Conservation (phyloP, 2,797 vertebrate species). For the Anisognathus igniventris region DNA sequence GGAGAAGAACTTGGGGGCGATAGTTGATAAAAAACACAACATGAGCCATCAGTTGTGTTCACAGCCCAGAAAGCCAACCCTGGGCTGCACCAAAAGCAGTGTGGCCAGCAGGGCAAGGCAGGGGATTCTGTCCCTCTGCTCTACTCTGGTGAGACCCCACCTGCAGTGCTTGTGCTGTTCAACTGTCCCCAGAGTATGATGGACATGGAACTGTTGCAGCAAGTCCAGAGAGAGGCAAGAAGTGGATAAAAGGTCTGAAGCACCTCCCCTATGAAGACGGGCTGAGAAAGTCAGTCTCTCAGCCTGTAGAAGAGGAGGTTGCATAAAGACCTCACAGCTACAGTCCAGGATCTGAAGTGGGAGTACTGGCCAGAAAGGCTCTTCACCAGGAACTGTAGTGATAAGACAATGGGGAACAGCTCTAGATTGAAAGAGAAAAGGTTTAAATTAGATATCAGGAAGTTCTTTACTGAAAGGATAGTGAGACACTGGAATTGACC, state of each 20-base stretch:
- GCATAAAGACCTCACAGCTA: neutral
- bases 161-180: neutral
- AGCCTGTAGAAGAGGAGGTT: neutral
- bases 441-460: neutral
- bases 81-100: neutral
- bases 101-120: neutral
- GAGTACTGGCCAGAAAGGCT: neutral
- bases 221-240: neutral
- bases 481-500: neutral
- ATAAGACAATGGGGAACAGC: neutral
- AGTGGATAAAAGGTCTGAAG: neutral
- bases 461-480: neutral
- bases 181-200: neutral
- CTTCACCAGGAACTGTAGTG: neutral
- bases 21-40: neutral
- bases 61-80: neutral
- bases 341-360: neutral
- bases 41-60: neutral
- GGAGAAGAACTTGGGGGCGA: neutral
- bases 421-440: neutral
- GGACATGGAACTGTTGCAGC: neutral
- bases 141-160: neutral
- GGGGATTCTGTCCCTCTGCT: neutral
- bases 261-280: neutral
- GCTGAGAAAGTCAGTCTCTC: neutral